Evolutionary conservation across 2,113 vertebrate genomes (phyloP).

Genomic region (Microtus oregoni): DNA sequence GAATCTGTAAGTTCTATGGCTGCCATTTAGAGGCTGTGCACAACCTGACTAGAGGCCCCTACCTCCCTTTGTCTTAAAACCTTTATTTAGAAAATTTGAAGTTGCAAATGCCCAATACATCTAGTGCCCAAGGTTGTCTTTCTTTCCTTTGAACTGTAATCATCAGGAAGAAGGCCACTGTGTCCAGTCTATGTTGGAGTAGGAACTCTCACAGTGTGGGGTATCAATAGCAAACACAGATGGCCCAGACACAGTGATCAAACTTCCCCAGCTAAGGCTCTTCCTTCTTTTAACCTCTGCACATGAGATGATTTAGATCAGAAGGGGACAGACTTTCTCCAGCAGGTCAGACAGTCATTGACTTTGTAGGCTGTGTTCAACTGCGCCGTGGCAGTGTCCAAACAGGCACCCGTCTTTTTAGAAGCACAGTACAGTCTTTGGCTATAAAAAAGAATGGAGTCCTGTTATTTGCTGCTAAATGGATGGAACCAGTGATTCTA

Average conservation of each 20-base stretch:
- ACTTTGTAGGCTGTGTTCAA: not conserved
- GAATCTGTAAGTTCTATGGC: not conserved
- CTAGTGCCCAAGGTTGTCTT: not conserved
- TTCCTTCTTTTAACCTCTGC: not conserved
- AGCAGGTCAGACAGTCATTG: not conserved
- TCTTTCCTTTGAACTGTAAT: not conserved
- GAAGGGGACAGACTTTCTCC: not conserved
- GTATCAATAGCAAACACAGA: not conserved
- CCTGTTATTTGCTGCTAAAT: not conserved
- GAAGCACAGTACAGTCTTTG: not conserved
- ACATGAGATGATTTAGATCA: not conserved
- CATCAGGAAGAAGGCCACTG: not conserved
- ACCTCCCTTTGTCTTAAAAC: not conserved
- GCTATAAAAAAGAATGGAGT: not conserved
- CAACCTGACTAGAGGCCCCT: not conserved
- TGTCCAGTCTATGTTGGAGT: not conserved
- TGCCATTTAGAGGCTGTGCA: not conserved
- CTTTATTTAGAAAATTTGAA: not conserved
- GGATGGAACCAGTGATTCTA: not conserved
- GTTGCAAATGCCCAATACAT: not conserved
- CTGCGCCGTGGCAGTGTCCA: not conserved
- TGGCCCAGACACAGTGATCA: not conserved
- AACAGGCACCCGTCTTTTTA: not conserved
- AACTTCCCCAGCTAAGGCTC: not conserved
- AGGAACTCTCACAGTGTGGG: not conserved